Evolutionary conservation across 2,888 invertebrate genomes (phyloP).

Genomic region (Drosophila peninsularis): DNA sequence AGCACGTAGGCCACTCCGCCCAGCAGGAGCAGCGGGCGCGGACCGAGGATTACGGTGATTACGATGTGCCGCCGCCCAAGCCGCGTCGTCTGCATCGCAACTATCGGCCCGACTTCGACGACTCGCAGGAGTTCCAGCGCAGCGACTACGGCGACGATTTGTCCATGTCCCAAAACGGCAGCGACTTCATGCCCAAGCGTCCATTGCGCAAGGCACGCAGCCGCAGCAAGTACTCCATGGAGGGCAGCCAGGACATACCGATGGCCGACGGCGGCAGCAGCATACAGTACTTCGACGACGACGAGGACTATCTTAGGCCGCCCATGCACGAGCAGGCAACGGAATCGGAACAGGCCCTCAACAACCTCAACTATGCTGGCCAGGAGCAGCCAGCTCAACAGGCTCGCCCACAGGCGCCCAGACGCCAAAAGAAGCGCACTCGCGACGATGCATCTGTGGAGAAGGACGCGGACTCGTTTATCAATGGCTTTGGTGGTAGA

Average conservation of each 20-base stretch:
- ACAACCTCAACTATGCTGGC: slow-evolving; percentile 62
- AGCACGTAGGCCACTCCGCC: slow-evolving; percentile 86
- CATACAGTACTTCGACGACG: slow-evolving; percentile 83
- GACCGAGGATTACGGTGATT: slow-evolving; percentile 80
- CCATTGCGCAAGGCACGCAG: slow-evolving; percentile 86
- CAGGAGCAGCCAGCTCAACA: slow-evolving; percentile 48
- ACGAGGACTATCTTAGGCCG: slow-evolving; percentile 83
- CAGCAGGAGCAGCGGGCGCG: slow-evolving; percentile 24
- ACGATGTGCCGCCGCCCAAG: slow-evolving; percentile 84
- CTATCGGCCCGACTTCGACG: slow-evolving; percentile 77
- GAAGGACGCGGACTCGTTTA: slow-evolving; percentile 83
- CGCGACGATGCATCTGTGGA: slow-evolving; percentile 81
- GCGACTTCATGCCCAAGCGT: slow-evolving; percentile 85
- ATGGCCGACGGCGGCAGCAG: slow-evolving; percentile 80
- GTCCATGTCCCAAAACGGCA: slow-evolving; percentile 83
- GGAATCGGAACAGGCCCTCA: slow-evolving; percentile 60
- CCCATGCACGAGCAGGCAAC: slow-evolving; percentile 65
- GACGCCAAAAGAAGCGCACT: slow-evolving; percentile 82
- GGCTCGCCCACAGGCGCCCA: slow-evolving; percentile 83
- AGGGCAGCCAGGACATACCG: slow-evolving; percentile 84
- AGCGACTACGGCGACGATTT: slow-evolving; percentile 83
- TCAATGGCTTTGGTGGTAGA: slow-evolving; percentile 84
- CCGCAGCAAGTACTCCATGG: slow-evolving; percentile 82
- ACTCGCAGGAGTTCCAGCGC: slow-evolving; percentile 80
- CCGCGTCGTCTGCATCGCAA: slow-evolving; percentile 81